Conservation (phyloP, 2,113 vertebrate species). For the Protobothrops mucrosquamatus region DNA sequence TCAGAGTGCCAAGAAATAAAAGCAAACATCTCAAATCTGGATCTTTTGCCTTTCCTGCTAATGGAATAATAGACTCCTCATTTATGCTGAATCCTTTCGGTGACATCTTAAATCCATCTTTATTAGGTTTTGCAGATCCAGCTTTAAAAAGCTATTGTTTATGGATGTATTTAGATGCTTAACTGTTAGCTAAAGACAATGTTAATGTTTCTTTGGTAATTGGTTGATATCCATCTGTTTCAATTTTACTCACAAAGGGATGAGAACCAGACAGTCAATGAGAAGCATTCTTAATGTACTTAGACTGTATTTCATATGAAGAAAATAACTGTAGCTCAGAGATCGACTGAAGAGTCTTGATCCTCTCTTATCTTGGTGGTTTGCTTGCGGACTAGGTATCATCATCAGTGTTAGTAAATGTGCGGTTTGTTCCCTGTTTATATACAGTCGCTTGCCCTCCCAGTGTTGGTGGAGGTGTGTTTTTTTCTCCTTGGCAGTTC, state of each 20-base stretch:
- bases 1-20: neutral
- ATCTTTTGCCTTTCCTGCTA: neutral
- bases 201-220: neutral
- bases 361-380: neutral
- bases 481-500: neutral
- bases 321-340: neutral
- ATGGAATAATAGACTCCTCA: neutral
- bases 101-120: neutral
- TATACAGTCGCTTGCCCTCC: neutral
- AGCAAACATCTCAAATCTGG: neutral
- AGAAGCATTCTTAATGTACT: neutral
- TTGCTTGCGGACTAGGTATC: neutral
- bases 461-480: neutral
- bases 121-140: neutral
- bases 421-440: neutral
- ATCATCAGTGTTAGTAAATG: neutral
- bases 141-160: neutral
- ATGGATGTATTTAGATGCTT: neutral
- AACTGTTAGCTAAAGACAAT: neutral
- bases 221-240: conserved; percentile 2
- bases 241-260: neutral
- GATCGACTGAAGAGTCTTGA: neutral
- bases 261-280: neutral
- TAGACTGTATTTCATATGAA: neutral
- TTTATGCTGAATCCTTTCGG: neutral